phyloP scores from a whole-genome alignment of 2,113 vertebrate species.

The Phasianus colchicus region DNA sequence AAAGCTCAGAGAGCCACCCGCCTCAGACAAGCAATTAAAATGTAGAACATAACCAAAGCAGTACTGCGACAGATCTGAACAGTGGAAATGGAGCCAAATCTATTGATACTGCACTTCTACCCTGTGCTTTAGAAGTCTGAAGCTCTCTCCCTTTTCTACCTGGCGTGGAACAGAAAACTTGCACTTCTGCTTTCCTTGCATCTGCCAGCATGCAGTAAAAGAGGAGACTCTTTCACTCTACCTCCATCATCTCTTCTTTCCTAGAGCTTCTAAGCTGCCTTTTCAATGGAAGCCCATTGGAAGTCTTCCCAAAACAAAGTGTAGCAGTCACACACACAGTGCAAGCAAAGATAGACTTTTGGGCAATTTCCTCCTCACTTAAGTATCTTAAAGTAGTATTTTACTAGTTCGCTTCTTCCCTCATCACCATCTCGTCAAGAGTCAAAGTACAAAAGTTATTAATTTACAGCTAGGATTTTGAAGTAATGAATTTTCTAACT shows the following conservation, averaged over 20 bases:
- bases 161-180: neutral
- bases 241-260: neutral
- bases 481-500: neutral
- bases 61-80: neutral
- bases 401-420: neutral
- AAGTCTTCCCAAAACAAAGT: neutral
- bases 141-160: neutral
- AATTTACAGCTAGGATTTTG: neutral
- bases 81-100: neutral
- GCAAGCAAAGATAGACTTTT: neutral
- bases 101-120: neutral
- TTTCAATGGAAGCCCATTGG: neutral
- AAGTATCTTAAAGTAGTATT: neutral
- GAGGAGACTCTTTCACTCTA: neutral
- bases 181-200: neutral
- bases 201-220: neutral
- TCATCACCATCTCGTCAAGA: neutral
- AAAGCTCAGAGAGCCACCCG: neutral
- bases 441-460: neutral
- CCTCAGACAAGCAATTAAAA: neutral
- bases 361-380: neutral
- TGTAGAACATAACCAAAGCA: neutral
- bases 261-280: neutral
- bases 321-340: neutral
- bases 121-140: neutral